A percentile compares a stretch with the other conserved stretches of the same genome.
These are phyloP conservation scores for Abramis brama DNA, from an alignment of 2,113 vertebrate species.

Conservation along the genomic window DNA sequence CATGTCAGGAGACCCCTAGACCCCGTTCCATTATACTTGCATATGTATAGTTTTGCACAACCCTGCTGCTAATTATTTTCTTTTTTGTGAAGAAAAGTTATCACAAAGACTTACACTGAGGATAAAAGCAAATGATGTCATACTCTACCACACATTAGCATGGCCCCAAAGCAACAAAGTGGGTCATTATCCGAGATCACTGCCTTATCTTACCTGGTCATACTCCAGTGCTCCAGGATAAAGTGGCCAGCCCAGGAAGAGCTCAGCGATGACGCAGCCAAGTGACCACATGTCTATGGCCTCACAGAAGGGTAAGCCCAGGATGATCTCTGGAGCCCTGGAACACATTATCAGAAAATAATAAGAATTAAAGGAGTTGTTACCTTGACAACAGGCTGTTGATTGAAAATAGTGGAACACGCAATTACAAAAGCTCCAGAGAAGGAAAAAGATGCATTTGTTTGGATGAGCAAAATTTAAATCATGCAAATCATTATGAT, in stretches of 20 bases:
- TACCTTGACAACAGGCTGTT: slow-evolving; percentile 40
- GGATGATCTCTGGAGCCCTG: slow-evolving; percentile 98
- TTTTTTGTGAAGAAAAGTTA: background rate
- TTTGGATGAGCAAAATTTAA: background rate
- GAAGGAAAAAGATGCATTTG: background rate
- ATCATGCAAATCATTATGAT: background rate
- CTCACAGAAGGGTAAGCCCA: slow-evolving; percentile 97
- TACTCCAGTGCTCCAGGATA: slow-evolving; percentile 98
- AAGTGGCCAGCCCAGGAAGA: slow-evolving; percentile 96
- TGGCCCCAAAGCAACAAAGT: background rate
- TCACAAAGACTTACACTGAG: background rate
- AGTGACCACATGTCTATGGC: slow-evolving; percentile 99
- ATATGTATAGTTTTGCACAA: background rate
- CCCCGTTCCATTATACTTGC: background rate
- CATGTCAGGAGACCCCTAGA: background rate
- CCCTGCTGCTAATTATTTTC: background rate
- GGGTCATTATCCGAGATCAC: slow-evolving; percentile 34
- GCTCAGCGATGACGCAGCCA: slow-evolving; percentile 96
- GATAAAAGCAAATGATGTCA: slow-evolving; percentile 26
- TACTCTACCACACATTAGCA: background rate
- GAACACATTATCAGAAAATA: slow-evolving; percentile 41
- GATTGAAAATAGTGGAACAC: slow-evolving; percentile 21
- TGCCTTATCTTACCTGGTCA: slow-evolving; percentile 86
- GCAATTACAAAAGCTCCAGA: background rate
- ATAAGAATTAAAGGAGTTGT: slow-evolving; percentile 25